phyloP scores from a whole-genome alignment of 2,888 invertebrate species.

The Eledone cirrhosa region DNA sequence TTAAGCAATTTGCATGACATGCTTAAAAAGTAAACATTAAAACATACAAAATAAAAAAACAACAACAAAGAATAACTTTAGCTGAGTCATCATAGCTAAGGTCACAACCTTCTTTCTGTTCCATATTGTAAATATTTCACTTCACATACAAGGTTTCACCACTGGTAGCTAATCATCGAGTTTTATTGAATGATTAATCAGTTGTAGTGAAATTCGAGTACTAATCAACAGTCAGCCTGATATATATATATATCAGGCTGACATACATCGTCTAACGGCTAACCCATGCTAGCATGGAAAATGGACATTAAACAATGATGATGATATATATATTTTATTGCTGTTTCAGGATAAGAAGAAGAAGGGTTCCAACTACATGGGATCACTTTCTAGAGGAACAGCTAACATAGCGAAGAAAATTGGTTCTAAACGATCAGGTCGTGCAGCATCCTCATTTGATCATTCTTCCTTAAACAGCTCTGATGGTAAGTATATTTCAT shows the following conservation, averaged over 20 bases:
- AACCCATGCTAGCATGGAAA: no score
- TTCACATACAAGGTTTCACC: background rate
- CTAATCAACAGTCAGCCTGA: no score
- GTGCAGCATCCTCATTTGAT: conserved; percentile 18
- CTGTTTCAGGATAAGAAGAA: conserved; percentile 20
- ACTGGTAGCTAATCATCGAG: background rate
- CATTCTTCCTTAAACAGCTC: conserved; percentile 16
- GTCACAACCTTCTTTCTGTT: background rate
- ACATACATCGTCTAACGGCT: no score
- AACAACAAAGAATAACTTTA: background rate
- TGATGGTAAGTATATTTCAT: conserved; percentile 20
- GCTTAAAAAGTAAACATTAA: background rate
- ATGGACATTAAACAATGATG: no score
- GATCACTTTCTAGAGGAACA: conserved; percentile 24
- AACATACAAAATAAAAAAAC: background rate
- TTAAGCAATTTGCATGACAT: background rate
- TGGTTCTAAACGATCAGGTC: conserved; percentile 13
- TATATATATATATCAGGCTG: no score
- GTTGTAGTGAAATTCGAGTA: no score
- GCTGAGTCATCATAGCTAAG: background rate
- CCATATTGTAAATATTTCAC: background rate
- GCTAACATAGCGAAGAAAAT: conserved; percentile 21
- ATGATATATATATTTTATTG: no score
- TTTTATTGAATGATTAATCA: background rate
- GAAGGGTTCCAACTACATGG: conserved; percentile 17